phyloP scores from a whole-genome alignment of 2,888 invertebrate genomes.

The Drosophila gaucha region DNA sequence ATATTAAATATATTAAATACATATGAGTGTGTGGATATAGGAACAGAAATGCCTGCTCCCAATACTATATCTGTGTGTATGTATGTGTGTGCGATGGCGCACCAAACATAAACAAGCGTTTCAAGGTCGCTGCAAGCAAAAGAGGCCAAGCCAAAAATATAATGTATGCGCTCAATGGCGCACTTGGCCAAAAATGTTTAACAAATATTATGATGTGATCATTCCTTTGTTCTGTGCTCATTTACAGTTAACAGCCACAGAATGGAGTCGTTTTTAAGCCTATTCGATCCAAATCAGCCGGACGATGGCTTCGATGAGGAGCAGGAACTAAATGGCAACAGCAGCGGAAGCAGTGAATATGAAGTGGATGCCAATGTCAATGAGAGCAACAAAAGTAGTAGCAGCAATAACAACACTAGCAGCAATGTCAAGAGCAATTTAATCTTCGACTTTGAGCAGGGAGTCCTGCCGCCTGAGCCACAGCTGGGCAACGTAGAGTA shows the following conservation, averaged over 20 bases:
- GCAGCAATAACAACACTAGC: conserved; percentile 66
- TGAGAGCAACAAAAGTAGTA: conserved; percentile 26
- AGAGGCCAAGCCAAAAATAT: conserved; percentile 50
- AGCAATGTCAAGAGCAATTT: conserved; percentile 64
- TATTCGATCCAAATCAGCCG: conserved; percentile 89
- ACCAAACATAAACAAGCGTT: conserved; percentile 69
- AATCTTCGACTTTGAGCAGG: conserved; percentile 86
- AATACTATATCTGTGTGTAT: not conserved
- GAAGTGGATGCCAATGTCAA: conserved; percentile 57
- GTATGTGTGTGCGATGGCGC: conserved; percentile 1
- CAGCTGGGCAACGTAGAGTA: conserved; percentile 98
- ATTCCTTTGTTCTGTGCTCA: conserved; percentile 1
- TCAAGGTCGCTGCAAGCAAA: conserved; percentile 71
- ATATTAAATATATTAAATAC: not conserved
- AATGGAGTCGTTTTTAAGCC: conserved; percentile 93
- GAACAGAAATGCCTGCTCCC: not conserved
- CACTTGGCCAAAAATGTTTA: conserved; percentile 33
- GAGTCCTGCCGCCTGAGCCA: conserved; percentile 95
- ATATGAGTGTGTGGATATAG: not conserved
- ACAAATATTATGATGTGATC: conserved; percentile 7
- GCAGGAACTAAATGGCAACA: conserved; percentile 74
- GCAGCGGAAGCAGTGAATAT: conserved; percentile 64
- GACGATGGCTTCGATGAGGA: conserved; percentile 83
- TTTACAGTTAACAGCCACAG: conserved; percentile 12
- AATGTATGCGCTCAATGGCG: conserved; percentile 41